Conservation (phyloP, 2,888 invertebrate species). For the Papilio demoleus region DNA sequence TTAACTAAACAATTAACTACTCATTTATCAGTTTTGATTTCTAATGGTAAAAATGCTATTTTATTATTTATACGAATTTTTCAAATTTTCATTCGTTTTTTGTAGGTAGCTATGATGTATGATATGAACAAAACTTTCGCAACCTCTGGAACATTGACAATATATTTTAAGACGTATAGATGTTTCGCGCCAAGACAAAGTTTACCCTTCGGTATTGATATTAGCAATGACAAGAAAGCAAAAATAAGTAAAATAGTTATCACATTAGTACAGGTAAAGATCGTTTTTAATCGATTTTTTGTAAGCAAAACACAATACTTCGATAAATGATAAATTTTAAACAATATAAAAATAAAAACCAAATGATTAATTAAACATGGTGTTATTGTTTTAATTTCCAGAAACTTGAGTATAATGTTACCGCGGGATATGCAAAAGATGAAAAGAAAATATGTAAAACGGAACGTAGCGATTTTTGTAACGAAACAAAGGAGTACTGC, state of each 20-base stretch:
- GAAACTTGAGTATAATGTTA: slow-evolving; percentile 65
- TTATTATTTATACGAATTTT: too few relatives aligned
- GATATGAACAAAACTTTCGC: slow-evolving; percentile 62
- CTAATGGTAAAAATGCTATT: too few relatives aligned
- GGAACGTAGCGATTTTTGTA: slow-evolving; percentile 56
- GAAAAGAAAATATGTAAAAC: slow-evolving; percentile 61
- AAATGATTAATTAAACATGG: too few relatives aligned
- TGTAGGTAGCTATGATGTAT: slow-evolving; percentile 60
- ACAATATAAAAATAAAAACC: background rate
- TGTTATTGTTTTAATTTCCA: slow-evolving; percentile 58
- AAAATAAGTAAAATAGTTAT: slow-evolving; percentile 63
- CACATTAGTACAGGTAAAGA: slow-evolving; percentile 65
- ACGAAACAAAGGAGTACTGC: slow-evolving; percentile 56
- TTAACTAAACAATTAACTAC: too few relatives aligned
- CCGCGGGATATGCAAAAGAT: slow-evolving; percentile 63
- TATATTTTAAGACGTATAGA: slow-evolving; percentile 64
- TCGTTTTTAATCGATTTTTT: too few relatives aligned
- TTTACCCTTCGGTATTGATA: slow-evolving; percentile 63
- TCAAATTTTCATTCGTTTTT: slow-evolving; percentile 30
- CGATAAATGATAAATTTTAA: too few relatives aligned
- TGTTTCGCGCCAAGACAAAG: slow-evolving; percentile 65
- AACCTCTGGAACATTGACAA: slow-evolving; percentile 54
- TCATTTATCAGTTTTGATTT: too few relatives aligned
- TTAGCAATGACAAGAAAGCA: slow-evolving; percentile 63
- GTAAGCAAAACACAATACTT: slow-evolving; percentile 5